Conservation (phyloP, 1,140 invertebrate species). For the Dendrolimus kikuchii region DNA sequence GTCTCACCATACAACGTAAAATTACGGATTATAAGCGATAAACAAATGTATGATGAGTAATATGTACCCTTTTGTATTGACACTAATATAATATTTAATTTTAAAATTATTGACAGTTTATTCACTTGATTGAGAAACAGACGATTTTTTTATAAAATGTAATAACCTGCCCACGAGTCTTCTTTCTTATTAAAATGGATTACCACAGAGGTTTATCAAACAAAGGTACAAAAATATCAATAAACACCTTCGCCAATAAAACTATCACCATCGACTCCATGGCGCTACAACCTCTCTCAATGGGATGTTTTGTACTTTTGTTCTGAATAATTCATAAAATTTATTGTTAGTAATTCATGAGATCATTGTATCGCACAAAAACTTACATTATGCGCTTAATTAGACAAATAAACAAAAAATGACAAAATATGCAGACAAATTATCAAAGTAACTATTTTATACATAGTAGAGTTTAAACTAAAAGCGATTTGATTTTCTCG, state of each 20-base stretch:
- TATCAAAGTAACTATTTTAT: constrained; percentile 49
- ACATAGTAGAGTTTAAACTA: constrained; percentile 44
- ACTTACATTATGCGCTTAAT: constrained; percentile 52
- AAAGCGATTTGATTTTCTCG: constrained; percentile 29
- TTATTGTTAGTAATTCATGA: constrained; percentile 68
- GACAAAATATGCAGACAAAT: constrained; percentile 68
- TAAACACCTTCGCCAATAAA: constrained; percentile 40
- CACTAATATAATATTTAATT: too few species aligned
- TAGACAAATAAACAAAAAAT: constrained; percentile 40
- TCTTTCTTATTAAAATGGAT: too few species aligned
- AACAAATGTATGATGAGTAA: too few species aligned
- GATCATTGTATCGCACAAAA: constrained; percentile 58
- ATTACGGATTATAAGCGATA: too few species aligned
- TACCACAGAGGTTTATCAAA: constrained; percentile 19
- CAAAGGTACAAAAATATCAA: constrained; percentile 66
- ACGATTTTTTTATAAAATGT: too few species aligned
- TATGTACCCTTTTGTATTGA: too few species aligned
- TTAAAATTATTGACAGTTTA: too few species aligned
- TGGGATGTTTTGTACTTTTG: constrained; percentile 67
- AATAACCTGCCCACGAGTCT: too few species aligned
- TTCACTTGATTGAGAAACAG: too few species aligned
- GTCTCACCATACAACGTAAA: too few species aligned
- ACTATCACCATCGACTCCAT: constrained; percentile 16
- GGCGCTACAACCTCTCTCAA: constrained; percentile 11
- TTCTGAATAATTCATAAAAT: constrained; percentile 52